Evolutionary conservation across 2,797 vertebrate genomes (phyloP).

Genomic region (Sebastes flavidus): DNA sequence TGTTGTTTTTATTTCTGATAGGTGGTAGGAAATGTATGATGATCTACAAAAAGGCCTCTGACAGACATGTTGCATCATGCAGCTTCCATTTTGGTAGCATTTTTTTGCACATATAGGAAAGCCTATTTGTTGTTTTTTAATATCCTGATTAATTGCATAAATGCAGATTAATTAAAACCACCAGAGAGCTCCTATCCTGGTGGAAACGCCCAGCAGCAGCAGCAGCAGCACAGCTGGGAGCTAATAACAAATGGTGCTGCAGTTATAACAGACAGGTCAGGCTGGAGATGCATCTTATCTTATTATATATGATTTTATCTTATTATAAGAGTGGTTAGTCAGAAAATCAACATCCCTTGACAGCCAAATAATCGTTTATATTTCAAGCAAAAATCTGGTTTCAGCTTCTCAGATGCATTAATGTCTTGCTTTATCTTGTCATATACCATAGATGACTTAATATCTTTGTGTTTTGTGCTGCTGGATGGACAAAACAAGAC

Average conservation of each 20-base stretch:
- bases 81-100: not conserved
- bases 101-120: too few species aligned
- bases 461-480: not conserved
- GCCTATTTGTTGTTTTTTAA: not conserved
- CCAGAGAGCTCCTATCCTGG: not conserved
- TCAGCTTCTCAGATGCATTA: not conserved
- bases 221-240: not conserved
- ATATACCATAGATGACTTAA: not conserved
- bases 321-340: too few species aligned
- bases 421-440: not conserved
- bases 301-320: too few species aligned
- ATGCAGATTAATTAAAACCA: not conserved
- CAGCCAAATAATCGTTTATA: not conserved
- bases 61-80: not conserved
- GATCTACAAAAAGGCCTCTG: not conserved
- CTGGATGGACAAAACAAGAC: too few species aligned
- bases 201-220: slow-evolving; percentile 45
- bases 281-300: not conserved
- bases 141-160: not conserved
- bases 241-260: not conserved
- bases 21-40: too few species aligned
- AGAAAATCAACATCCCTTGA: not conserved
- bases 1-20: too few species aligned
- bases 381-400: not conserved
- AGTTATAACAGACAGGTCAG: not conserved